Percentiles rank a stretch among this genome's conserved stretches.
These are phyloP conservation scores for Sitophilus oryzae DNA, from an alignment of 1,140 invertebrate species.

Conservation along the genomic window DNA sequence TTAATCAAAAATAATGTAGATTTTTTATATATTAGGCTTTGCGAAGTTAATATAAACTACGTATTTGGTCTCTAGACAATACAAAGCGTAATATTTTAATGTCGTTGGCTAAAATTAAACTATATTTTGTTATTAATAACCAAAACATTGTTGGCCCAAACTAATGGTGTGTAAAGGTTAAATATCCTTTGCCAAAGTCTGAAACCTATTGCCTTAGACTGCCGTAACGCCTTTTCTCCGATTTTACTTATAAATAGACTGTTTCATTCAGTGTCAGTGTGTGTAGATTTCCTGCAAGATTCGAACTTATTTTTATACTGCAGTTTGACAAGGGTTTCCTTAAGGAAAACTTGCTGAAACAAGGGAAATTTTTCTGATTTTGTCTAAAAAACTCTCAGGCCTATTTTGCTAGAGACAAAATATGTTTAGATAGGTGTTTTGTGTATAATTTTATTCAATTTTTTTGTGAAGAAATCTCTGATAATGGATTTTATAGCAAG, in stretches of 20 bases:
- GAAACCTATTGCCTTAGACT: conserved; percentile 1
- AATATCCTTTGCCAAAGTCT: neutral
- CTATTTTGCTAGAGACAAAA: too few species aligned
- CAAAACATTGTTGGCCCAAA: neutral
- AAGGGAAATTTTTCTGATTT: neutral
- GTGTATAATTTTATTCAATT: neutral
- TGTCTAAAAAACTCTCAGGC: too few species aligned
- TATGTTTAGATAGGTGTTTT: too few species aligned
- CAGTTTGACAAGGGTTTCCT: neutral
- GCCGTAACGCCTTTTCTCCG: neutral
- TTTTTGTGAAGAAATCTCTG: too few species aligned
- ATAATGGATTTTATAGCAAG: conserved; percentile 16
- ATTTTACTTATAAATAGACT: conserved; percentile 3
- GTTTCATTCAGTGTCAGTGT: neutral
- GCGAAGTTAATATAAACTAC: too few species aligned
- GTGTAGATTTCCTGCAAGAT: neutral
- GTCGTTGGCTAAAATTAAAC: neutral
- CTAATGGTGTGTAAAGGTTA: neutral
- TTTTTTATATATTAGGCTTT: too few species aligned
- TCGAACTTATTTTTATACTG: neutral
- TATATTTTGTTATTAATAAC: neutral
- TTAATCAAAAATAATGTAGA: too few species aligned
- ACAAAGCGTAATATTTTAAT: neutral
- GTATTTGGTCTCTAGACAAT: too few species aligned
- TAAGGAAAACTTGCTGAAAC: conserved; percentile 3